Base-by-base conservation (phyloP, 2,797 vertebrate genomes). In the Taenioides sp. region DNA sequence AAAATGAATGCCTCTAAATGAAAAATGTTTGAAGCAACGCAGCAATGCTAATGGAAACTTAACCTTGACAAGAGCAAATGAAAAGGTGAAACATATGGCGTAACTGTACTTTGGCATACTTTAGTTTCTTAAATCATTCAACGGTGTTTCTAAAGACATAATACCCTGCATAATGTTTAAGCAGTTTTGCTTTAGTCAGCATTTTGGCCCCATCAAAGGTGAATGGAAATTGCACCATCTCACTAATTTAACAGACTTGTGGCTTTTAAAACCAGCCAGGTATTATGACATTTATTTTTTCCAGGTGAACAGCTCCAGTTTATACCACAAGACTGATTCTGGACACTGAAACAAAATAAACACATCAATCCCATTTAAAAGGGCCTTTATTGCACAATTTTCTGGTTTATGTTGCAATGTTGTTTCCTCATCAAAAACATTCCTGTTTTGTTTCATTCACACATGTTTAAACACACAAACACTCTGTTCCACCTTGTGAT, bases 191-290 rank as follows among this genome's bases (percentile, higher is more conserved):
- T 47, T 49, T 17, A 17, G 40, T 49, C 63, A 65, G 63, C 63
- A 65, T 27, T 25, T 65, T 16, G 25, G 40, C 22, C 40, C 22
- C 63, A 65, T 65, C 47, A 65, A 63, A 65, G 22, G 63, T 65
- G 22, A 49, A 25, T 17, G 40, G 37, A 40, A 49, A 47, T 47
- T 49, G 63, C 63, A 49, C 12, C 63, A 65, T 40, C 61, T 23
- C 40, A 49, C 43, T 65, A 65, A 49, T 49, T 22, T 14, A 18
- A 43, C 12, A 22, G 23, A 25, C 12, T 18, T 7, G 23, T 23
- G 23, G 40, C 14, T 20, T 27, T 49, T 17, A 50, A 27, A 50
- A 25, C 23, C 43, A 65, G 2, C 9, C 7, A 27, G 40, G 40
- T 16, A 49, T 14, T 7, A 47, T 47, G 43, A 27, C 22, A 23